These are phyloP conservation scores for Amphipoea oculea DNA, from an alignment of 2,888 invertebrate genomes.

Conservation along the genomic window DNA sequence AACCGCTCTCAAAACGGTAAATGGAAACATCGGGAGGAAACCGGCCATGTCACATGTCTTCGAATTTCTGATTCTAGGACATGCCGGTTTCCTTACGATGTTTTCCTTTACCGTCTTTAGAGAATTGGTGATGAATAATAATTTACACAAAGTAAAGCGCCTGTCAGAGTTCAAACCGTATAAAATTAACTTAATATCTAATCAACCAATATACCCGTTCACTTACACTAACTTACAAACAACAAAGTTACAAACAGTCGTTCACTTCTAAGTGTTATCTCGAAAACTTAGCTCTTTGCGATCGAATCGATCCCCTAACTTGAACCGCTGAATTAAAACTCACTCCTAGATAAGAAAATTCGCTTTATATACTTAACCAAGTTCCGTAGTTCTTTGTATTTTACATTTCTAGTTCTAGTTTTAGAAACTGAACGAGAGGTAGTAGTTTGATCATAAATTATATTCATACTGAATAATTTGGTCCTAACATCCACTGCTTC, in stretches of 20 bases:
- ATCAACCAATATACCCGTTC: slow-evolving; percentile 19
- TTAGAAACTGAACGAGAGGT: neutral
- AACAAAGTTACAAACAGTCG: slow-evolving; percentile 54
- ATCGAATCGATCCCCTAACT: slow-evolving; percentile 46
- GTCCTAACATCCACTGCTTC: neutral
- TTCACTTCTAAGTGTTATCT: slow-evolving; percentile 53
- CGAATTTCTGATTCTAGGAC: neutral
- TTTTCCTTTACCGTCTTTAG: neutral
- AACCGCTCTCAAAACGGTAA: too few relatives aligned
- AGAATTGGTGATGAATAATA: neutral
- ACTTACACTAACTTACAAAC: slow-evolving; percentile 13
- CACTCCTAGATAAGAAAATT: slow-evolving; percentile 43
- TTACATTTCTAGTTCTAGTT: slow-evolving; percentile 4
- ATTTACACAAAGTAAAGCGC: neutral
- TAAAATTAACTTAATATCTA: slow-evolving; percentile 18
- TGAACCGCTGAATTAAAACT: slow-evolving; percentile 50
- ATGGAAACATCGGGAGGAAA: too few relatives aligned
- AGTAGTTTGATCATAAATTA: neutral
- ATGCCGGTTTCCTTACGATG: neutral
- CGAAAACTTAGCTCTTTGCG: slow-evolving; percentile 43
- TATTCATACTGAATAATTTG: slow-evolving; percentile 16
- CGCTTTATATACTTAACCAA: slow-evolving; percentile 21
- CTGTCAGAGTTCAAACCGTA: neutral
- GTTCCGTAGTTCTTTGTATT: slow-evolving; percentile 20
- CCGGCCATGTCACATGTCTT: neutral